Evolutionary conservation across 2,113 vertebrate genomes (phyloP).

Genomic region (Cheirogaleus medius): DNA sequence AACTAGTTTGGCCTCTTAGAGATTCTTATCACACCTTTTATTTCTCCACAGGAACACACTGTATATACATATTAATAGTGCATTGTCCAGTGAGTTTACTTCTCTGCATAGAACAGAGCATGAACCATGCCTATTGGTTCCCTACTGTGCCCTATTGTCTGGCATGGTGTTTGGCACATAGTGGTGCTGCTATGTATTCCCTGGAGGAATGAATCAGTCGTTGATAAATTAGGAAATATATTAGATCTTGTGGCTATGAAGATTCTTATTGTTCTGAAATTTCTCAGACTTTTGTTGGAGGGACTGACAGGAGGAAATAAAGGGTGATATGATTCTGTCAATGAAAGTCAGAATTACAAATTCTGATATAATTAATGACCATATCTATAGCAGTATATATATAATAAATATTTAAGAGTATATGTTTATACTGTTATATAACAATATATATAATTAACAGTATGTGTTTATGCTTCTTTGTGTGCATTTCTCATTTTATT

Average conservation of each 20-base stretch:
- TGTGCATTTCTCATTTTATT: neutral
- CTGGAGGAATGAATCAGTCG: neutral
- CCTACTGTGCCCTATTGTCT: neutral
- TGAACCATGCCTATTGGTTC: neutral
- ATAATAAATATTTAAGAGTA: too few species aligned
- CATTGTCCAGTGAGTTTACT: neutral
- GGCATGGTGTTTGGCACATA: fast-evolving
- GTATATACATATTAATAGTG: too few species aligned
- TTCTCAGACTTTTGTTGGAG: neutral
- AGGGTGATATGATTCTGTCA: neutral
- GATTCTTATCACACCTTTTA: neutral
- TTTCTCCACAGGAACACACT: neutral
- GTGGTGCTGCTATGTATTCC: neutral
- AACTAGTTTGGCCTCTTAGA: neutral
- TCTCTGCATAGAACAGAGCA: neutral
- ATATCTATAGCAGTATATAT: neutral
- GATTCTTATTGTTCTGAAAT: neutral
- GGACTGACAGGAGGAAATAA: neutral
- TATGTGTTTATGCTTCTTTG: neutral
- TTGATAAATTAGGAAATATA: neutral
- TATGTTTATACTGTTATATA: neutral
- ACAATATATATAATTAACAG: too few species aligned
- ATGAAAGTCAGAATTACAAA: neutral
- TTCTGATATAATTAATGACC: neutral
- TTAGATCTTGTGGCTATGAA: neutral